Conservation (phyloP, 2,113 vertebrate species). For the Struthidea cinerea region DNA sequence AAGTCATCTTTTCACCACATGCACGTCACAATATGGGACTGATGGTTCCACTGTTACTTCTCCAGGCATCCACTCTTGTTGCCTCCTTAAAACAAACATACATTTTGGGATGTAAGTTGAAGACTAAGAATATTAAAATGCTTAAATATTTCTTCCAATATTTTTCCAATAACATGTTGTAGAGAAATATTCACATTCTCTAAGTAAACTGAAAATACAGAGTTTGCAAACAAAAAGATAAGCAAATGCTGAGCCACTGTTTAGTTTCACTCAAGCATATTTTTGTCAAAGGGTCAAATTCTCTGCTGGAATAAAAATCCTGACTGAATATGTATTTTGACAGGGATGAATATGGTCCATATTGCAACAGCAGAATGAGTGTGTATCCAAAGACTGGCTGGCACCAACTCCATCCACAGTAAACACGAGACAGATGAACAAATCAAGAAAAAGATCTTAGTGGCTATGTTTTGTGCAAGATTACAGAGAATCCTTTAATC, state of each 20-base stretch:
- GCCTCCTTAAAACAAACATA: not conserved
- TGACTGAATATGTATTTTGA: not conserved
- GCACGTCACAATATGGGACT: not conserved
- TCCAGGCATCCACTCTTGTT: not conserved
- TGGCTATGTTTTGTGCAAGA: not conserved
- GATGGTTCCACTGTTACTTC: not conserved
- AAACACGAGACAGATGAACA: not conserved
- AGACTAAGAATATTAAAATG: not conserved
- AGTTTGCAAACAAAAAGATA: not conserved
- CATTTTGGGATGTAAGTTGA: not conserved
- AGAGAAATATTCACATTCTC: not conserved
- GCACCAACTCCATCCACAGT: not conserved
- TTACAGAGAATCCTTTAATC: not conserved
- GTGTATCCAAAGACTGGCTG: not conserved
- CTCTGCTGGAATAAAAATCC: not conserved
- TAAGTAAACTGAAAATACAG: not conserved
- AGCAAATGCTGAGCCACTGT: not conserved
- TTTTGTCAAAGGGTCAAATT: constrained; percentile 1
- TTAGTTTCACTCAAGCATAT: not conserved
- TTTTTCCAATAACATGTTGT: not conserved
- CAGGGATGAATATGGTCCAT: not conserved
- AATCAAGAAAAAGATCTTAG: not conserved
- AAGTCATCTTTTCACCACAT: not conserved
- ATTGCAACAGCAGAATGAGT: not conserved
- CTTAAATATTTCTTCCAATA: not conserved